Conservation (phyloP, 2,113 vertebrate species). For the Seriola dumerili region DNA sequence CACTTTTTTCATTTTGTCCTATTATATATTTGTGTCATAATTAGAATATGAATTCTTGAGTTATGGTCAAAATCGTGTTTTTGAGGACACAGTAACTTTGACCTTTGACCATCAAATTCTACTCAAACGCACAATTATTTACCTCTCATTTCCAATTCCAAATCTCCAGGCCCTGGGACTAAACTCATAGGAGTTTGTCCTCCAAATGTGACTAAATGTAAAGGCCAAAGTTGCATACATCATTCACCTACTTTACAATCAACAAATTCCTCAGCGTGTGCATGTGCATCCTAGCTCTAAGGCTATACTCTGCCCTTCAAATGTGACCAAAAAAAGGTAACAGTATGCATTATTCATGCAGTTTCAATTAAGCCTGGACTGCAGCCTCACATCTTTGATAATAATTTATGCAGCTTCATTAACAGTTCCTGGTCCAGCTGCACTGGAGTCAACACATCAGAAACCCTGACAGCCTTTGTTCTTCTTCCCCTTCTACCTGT, state of each 20-base stretch:
- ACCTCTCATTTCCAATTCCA: background rate
- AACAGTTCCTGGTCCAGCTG: slow-evolving; percentile 65
- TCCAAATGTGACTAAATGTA: slow-evolving; percentile 5
- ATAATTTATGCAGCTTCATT: slow-evolving; percentile 74
- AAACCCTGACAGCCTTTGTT: slow-evolving; percentile 64
- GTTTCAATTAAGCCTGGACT: slow-evolving; percentile 73
- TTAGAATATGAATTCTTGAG: too few relatives aligned
- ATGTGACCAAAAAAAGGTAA: slow-evolving; percentile 50
- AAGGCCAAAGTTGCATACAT: background rate
- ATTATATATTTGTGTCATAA: too few relatives aligned
- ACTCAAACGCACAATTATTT: background rate
- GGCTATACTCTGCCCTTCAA: slow-evolving; percentile 60
- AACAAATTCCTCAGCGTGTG: slow-evolving; percentile 39
- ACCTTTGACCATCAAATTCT: background rate
- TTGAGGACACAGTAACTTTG: too few relatives aligned
- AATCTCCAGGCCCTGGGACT: background rate
- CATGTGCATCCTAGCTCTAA: slow-evolving; percentile 30
- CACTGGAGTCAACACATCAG: slow-evolving; percentile 68
- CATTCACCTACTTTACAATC: slow-evolving; percentile 26
- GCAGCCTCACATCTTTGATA: slow-evolving; percentile 72
- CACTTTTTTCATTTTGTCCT: too few relatives aligned
- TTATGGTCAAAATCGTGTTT: too few relatives aligned
- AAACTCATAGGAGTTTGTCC: slow-evolving; percentile 2
- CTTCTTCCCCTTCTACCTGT: slow-evolving; percentile 30
- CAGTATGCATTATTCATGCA: slow-evolving; percentile 78